These are phyloP conservation scores for Cataglyphis cursor DNA, from an alignment of 2,888 invertebrate genomes.

Conservation along the genomic window DNA sequence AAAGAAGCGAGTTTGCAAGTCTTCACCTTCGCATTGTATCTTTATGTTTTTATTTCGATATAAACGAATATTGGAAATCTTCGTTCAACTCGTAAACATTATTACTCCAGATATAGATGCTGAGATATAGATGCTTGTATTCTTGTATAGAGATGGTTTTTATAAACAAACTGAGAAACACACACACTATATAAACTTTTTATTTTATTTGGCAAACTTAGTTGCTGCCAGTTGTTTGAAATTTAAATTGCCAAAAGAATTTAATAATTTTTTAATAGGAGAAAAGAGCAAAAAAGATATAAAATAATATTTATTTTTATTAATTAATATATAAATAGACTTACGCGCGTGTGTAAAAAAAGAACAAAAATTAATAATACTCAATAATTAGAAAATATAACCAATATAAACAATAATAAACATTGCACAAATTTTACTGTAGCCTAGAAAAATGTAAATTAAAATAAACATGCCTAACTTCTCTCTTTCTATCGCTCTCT, in stretches of 20 bases:
- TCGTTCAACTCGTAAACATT: constrained; percentile 9
- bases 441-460: background rate
- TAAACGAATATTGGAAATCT: constrained; percentile 30
- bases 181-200: constrained; percentile 1
- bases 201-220: background rate
- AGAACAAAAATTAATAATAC: background rate
- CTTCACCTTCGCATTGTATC: background rate
- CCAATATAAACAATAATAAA: background rate
- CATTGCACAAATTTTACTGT: background rate
- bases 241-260: background rate
- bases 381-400: background rate
- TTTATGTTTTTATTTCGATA: constrained; percentile 12
- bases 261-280: background rate
- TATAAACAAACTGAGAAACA: constrained; percentile 15
- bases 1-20: background rate
- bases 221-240: background rate
- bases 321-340: background rate
- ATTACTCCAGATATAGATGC: constrained; percentile 5
- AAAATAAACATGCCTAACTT: background rate
- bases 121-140: background rate
- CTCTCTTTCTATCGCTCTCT: background rate
- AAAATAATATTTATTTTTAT: background rate
- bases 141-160: constrained; percentile 13
- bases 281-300: background rate
- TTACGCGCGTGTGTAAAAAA: background rate